Base-by-base conservation (phyloP, 2,888 invertebrate species). In the Meteorus cinctellus region DNA sequence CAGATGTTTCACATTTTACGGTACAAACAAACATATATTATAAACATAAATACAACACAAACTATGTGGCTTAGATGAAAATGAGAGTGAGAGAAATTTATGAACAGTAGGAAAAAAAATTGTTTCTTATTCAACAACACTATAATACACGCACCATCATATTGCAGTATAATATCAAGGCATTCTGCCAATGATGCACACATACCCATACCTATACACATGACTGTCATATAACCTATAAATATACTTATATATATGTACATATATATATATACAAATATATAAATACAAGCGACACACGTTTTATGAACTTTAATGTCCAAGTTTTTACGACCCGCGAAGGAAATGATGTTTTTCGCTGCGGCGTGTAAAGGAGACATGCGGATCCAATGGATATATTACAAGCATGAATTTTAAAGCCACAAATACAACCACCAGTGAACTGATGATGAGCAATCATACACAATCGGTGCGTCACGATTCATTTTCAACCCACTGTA, bases 221-320 rank as follows among this genome's bases (percentile, higher is more conserved):
- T 34, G 62, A 66, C 59, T 75, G 71, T 75, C 75, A 75, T 72
- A 75, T 72, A 59, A 75, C 59, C 75, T 76, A 76, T 76, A 76
- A 76, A 76, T 76, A 76, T 34, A 14, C 31, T 19, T 55, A 55
- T 51, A 27, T 45, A 41, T 41, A 41, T 12, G 8, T 12, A 12
- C 6, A 41, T 41, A 41, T 12, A 41, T 1, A 1, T 41, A 41
- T 12, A 41, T 41, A 41, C 8, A 41, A 2, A 41, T 41, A 41
- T 41, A 41, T 41, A 41, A 41, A 41, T 41, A 62, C 60, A 36
- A 34, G 24, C 55, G 68, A 36, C 34, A 68, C 55, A 68, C 63
- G 72, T 72, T 76, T 76, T 72, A 76, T 76, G 69, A 72, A 76
- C 76, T 76, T 69, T 62, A 76, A 76, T 76, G 72, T 72, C 31